These are phyloP conservation scores for Cinclus mexicanus DNA, from an alignment of 2,113 vertebrate genomes.

Conservation along the genomic window DNA sequence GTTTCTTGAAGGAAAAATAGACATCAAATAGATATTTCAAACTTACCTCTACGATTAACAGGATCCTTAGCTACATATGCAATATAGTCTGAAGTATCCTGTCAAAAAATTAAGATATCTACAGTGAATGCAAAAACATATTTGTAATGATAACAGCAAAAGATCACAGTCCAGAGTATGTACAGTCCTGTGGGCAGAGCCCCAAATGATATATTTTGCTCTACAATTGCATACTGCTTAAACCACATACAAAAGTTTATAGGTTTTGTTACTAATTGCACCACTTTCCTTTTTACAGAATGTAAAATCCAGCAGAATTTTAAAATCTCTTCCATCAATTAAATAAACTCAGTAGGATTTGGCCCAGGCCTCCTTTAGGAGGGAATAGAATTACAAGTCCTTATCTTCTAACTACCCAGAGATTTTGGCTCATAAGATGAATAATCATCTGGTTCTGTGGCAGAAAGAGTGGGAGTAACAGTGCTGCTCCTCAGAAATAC, in stretches of 20 bases:
- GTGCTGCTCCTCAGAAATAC: background rate
- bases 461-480: background rate
- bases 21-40: background rate
- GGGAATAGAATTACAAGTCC: background rate
- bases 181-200: background rate
- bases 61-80: conserved; percentile 98
- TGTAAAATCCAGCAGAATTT: background rate
- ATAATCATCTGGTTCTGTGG: background rate
- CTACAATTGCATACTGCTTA: background rate
- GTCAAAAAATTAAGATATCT: conserved; percentile 17
- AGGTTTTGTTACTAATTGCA: background rate
- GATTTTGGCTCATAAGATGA: background rate
- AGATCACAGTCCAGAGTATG: background rate
- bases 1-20: background rate
- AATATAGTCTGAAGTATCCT: conserved; percentile 97
- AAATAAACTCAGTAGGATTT: background rate
- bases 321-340: background rate
- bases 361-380: background rate
- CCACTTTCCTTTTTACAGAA: background rate
- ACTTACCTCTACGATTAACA: conserved; percentile 94
- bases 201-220: background rate
- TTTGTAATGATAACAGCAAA: background rate
- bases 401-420: background rate
- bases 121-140: background rate
- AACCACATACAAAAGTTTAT: background rate